Percentiles rank a stretch among this genome's conserved stretches.
Evolutionary conservation across 1,140 invertebrate genomes (phyloP).

Genomic region (Eriosoma lanigerum): DNA sequence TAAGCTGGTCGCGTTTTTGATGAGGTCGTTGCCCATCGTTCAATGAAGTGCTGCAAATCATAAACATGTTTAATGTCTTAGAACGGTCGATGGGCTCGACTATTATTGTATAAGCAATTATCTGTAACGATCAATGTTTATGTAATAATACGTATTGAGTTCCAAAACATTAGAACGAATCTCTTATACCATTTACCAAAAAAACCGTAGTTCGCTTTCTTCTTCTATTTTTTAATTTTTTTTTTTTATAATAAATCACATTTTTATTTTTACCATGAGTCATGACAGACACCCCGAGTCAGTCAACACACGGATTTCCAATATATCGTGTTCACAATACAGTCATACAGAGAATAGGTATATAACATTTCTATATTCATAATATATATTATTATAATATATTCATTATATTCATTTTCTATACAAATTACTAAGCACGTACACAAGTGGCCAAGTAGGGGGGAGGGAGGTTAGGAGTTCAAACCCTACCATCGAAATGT

Average conservation of each 20-base stretch:
- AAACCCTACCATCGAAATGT: too few species aligned
- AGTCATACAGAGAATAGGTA: too few species aligned
- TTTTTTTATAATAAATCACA: not conserved
- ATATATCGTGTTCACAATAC: not conserved
- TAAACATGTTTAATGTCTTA: slow-evolving; percentile 45
- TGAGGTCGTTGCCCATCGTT: slow-evolving; percentile 35
- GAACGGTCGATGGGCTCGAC: slow-evolving; percentile 34
- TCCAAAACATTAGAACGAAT: not conserved
- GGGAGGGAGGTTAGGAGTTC: too few species aligned
- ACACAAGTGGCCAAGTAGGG: too few species aligned
- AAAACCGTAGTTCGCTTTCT: not conserved
- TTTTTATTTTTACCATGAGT: not conserved
- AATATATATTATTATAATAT: too few species aligned
- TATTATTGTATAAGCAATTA: slow-evolving; percentile 42
- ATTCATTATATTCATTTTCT: too few species aligned
- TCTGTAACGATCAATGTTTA: slow-evolving; percentile 40
- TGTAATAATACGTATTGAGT: slow-evolving; percentile 10
- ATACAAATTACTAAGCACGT: too few species aligned
- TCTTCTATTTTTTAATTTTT: not conserved
- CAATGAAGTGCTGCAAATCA: not conserved
- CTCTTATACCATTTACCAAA: not conserved
- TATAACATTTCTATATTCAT: too few species aligned
- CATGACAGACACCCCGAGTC: not conserved
- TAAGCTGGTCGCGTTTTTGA: not conserved
- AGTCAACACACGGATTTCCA: too few species aligned